A percentile compares a stretch with the other conserved stretches of the same genome.
These are phyloP conservation scores for Busseola fusca DNA, from an alignment of 2,888 invertebrate genomes.

Conservation along the genomic window DNA sequence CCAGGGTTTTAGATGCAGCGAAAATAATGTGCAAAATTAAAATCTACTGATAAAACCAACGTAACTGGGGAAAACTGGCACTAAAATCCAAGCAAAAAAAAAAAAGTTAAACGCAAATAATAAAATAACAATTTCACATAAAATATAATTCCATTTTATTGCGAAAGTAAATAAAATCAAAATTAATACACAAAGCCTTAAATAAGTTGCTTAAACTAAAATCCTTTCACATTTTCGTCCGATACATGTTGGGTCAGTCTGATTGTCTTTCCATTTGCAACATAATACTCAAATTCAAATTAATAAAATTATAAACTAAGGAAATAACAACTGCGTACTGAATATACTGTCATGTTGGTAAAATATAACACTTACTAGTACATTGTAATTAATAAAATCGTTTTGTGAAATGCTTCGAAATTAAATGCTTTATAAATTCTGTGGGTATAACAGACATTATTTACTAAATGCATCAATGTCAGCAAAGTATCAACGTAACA, in stretches of 20 bases:
- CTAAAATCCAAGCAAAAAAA: slow-evolving; percentile 28
- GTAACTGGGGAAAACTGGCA: not conserved
- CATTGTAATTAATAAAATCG: slow-evolving; percentile 48
- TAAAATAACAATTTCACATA: slow-evolving; percentile 66
- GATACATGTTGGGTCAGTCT: slow-evolving; percentile 63
- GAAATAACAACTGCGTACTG: slow-evolving; percentile 31
- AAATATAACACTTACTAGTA: slow-evolving; percentile 58
- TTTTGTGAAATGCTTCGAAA: slow-evolving; percentile 38
- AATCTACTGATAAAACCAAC: slow-evolving; percentile 16
- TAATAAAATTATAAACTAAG: slow-evolving; percentile 15
- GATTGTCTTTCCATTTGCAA: slow-evolving; percentile 57
- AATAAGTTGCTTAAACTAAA: slow-evolving; percentile 57
- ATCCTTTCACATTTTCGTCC: slow-evolving; percentile 56
- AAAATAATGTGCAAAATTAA: slow-evolving; percentile 10
- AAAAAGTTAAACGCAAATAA: slow-evolving; percentile 42
- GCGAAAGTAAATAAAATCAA: slow-evolving; percentile 70
- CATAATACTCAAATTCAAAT: slow-evolving; percentile 42
- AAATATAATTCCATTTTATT: slow-evolving; percentile 69
- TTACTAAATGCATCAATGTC: slow-evolving; percentile 33
- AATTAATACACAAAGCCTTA: slow-evolving; percentile 69
- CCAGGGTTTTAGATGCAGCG: not conserved
- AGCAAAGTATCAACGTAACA: not conserved
- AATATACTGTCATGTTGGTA: slow-evolving; percentile 73
- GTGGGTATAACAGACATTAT: not conserved
- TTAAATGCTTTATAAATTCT: slow-evolving; percentile 50